Evolutionary conservation across 2,113 vertebrate genomes (phyloP).

Genomic region (Neotoma lepida): DNA sequence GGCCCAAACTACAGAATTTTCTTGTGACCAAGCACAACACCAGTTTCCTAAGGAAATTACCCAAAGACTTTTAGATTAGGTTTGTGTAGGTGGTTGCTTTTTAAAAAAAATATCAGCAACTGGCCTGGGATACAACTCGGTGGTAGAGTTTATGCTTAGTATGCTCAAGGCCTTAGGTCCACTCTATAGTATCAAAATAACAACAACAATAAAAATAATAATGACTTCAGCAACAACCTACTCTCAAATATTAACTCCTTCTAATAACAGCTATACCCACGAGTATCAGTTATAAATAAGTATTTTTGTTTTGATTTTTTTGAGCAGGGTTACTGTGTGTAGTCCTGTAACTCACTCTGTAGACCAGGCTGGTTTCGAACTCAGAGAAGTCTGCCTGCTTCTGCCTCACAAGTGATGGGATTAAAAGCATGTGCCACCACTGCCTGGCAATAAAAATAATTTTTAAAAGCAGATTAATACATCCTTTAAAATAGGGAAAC

Average conservation of each 20-base stretch:
- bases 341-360: neutral
- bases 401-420: neutral
- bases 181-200: neutral
- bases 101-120: neutral
- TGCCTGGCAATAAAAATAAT: constrained; percentile 5
- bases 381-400: neutral
- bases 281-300: neutral
- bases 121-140: neutral
- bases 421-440: neutral
- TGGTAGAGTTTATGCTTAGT: neutral
- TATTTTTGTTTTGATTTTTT: neutral
- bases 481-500: constrained; percentile 48
- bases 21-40: neutral
- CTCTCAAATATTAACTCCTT: constrained; percentile 30
- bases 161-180: neutral
- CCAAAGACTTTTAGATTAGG: neutral
- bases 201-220: neutral
- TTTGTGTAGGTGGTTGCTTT: neutral
- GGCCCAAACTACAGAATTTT: neutral
- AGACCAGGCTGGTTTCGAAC: neutral
- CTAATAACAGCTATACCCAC: neutral
- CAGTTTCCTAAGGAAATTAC: neutral
- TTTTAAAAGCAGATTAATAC: constrained; percentile 37
- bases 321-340: neutral
- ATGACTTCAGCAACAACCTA: neutral